phyloP scores from a whole-genome alignment of 2,113 vertebrate species.

The Laterallus jamaicensis region DNA sequence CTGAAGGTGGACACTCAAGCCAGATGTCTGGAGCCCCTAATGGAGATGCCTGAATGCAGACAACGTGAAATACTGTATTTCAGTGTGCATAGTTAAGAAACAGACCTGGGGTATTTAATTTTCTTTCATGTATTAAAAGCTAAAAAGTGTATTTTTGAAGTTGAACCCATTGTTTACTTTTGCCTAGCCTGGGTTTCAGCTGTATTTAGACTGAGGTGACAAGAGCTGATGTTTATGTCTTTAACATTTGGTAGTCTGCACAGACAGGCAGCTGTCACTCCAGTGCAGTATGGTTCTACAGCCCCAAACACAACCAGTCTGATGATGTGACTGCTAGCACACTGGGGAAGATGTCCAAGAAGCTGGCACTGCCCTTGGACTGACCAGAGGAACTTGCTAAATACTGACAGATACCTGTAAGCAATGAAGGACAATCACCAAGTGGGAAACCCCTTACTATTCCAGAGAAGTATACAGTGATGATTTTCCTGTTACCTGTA shows the following conservation, averaged over 20 bases:
- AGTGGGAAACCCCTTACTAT: not conserved
- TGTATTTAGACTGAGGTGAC: not conserved
- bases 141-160: not conserved
- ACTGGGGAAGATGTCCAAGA: not conserved
- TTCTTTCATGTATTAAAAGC: not conserved
- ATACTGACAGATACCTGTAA: not conserved
- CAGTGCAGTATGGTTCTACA: not conserved
- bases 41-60: not conserved
- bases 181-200: not conserved
- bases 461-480: not conserved
- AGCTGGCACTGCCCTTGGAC: not conserved
- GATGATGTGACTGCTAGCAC: not conserved
- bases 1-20: not conserved
- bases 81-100: not conserved
- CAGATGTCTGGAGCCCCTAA: not conserved
- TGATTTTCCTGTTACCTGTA: not conserved
- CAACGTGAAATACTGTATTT: not conserved
- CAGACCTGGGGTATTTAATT: not conserved
- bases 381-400: not conserved
- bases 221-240: not conserved
- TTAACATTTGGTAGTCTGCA: not conserved
- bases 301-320: not conserved
- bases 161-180: not conserved
- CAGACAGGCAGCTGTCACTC: not conserved
- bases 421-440: not conserved